Conservation (phyloP, 2,797 vertebrate genomes). For the Poecilia wingei region DNA sequence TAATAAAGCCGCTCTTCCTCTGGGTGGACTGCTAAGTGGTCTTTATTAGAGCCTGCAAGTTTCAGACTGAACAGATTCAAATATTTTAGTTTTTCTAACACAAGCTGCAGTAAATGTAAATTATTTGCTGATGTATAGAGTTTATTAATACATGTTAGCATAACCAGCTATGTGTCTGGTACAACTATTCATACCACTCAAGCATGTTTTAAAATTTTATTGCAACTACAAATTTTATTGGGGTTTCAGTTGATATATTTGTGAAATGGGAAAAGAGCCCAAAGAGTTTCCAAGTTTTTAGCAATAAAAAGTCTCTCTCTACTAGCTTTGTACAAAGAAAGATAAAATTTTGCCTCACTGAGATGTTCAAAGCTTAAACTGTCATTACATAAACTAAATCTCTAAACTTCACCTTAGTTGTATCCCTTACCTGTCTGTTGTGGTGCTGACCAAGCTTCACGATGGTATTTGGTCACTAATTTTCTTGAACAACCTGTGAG, state of each 20-base stretch:
- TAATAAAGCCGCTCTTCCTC: slow-evolving; percentile 55
- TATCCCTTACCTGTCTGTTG: not conserved
- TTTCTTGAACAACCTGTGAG: not conserved
- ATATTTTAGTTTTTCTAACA: slow-evolving; percentile 25
- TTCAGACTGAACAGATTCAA: slow-evolving; percentile 25
- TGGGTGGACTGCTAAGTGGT: slow-evolving; percentile 39
- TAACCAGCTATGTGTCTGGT: not conserved
- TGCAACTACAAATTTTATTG: not conserved
- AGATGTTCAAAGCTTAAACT: not conserved
- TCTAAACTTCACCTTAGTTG: not conserved
- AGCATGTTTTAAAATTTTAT: not conserved
- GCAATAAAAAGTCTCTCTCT: not conserved
- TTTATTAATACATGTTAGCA: not conserved
- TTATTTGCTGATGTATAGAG: not conserved
- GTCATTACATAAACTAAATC: not conserved
- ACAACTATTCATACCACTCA: not conserved
- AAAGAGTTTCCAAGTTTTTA: not conserved
- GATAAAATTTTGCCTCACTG: not conserved
- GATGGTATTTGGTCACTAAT: not conserved
- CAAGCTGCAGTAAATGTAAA: not conserved
- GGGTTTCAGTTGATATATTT: not conserved
- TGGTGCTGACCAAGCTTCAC: not conserved
- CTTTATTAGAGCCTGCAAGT: slow-evolving; percentile 46
- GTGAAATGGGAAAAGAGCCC: not conserved
- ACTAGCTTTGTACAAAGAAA: not conserved